Evolutionary conservation across 2,797 vertebrate genomes (phyloP).

Genomic region (Xyrichtys novacula): DNA sequence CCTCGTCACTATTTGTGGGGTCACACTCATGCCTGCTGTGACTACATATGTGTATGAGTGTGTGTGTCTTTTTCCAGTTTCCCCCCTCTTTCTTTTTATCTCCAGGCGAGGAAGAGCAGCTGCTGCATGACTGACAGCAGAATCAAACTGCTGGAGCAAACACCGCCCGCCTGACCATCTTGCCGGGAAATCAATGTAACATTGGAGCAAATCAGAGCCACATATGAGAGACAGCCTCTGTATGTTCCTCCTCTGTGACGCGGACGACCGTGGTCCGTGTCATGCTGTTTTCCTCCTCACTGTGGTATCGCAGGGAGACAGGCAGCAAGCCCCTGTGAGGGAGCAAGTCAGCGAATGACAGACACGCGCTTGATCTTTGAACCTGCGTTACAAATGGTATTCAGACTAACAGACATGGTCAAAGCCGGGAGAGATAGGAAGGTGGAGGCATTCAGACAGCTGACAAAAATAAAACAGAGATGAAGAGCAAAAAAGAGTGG

Average conservation of each 20-base stretch:
- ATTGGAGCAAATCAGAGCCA: constrained; percentile 61
- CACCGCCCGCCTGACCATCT: constrained; percentile 54
- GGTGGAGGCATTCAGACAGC: constrained; percentile 34
- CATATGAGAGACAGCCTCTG: constrained; percentile 44
- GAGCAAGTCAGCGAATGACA: constrained; percentile 66
- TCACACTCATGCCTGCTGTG: constrained; percentile 53
- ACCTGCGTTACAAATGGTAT: constrained; percentile 65
- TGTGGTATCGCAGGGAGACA: constrained; percentile 61
- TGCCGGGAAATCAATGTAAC: constrained; percentile 57
- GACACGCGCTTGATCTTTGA: constrained; percentile 75
- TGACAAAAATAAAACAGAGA: constrained; percentile 16
- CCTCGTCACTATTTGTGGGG: constrained; percentile 60
- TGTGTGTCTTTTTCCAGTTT: constrained; percentile 20
- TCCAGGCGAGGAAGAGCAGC: constrained; percentile 40
- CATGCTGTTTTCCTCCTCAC: constrained; percentile 61
- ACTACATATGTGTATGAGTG: constrained; percentile 26
- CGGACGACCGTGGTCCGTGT: constrained; percentile 52
- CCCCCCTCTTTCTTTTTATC: constrained; percentile 50
- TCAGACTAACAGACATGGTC: constrained; percentile 46
- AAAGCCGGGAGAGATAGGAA: constrained; percentile 20
- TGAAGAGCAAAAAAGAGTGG: background rate
- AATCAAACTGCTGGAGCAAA: constrained; percentile 45
- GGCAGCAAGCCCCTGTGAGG: constrained; percentile 64
- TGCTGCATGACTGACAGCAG: constrained; percentile 56
- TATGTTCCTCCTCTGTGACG: constrained; percentile 36